phyloP scores from a whole-genome alignment of 23 tunicate genomes.

The Halocynthia roretzi region DNA sequence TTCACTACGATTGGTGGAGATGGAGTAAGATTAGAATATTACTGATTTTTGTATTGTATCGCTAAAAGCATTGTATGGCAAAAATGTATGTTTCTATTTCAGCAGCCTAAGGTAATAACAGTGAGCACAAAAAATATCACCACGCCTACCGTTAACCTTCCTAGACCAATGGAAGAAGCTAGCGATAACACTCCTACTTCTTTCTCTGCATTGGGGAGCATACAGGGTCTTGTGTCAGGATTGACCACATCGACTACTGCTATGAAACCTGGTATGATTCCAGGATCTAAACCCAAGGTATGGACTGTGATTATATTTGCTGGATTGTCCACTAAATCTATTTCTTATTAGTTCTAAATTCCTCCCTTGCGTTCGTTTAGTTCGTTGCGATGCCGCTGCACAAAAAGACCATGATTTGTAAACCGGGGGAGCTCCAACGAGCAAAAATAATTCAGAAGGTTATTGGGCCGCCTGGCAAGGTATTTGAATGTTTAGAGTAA shows the following conservation, averaged over 20 bases:
- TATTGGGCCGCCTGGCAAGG: slow-evolving; percentile 21
- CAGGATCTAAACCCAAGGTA: slow-evolving; percentile 25
- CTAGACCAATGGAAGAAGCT: background rate
- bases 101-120: slow-evolving; percentile 24
- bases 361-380: background rate
- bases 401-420: slow-evolving; percentile 12
- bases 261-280: slow-evolving; percentile 1
- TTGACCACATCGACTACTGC: slow-evolving; percentile 6
- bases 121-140: slow-evolving; percentile 25
- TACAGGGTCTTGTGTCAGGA: slow-evolving; percentile 24
- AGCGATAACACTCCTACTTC: slow-evolving; percentile 8
- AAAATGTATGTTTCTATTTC: background rate
- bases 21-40: slow-evolving; percentile 9
- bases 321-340: background rate
- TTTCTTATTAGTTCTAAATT: background rate
- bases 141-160: slow-evolving; percentile 8
- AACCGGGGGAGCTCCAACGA: background rate
- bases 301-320: background rate
- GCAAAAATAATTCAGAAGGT: slow-evolving; percentile 20
- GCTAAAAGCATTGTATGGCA: background rate
- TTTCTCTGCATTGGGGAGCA: slow-evolving; percentile 16
- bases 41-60: background rate
- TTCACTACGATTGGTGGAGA: slow-evolving; percentile 11
- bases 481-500: background rate
- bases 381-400: slow-evolving; percentile 24